Evolutionary conservation across 2,888 invertebrate genomes (phyloP).

Genomic region (Sinopyrophorus schimmeli): DNA sequence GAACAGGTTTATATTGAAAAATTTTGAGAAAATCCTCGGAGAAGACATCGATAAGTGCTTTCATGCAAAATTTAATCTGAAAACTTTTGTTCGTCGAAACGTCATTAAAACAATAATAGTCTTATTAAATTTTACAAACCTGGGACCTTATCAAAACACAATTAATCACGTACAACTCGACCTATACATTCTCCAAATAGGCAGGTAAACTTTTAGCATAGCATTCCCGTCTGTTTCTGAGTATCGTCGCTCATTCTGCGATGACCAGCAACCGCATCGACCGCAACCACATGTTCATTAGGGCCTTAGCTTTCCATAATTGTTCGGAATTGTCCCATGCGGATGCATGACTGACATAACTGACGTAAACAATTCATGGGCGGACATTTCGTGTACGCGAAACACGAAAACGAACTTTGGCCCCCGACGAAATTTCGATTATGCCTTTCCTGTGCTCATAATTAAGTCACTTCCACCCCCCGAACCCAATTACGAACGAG

Average conservation of each 20-base stretch:
- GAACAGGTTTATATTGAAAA: no score
- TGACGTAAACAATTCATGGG: constrained; percentile 13
- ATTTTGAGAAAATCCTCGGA: no score
- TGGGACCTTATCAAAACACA: no score
- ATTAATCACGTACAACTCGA: constrained; percentile 16
- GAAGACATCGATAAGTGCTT: no score
- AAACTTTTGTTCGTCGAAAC: no score
- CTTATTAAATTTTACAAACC: no score
- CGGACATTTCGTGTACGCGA: constrained; percentile 5
- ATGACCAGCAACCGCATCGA: constrained; percentile 18
- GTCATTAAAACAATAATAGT: no score
- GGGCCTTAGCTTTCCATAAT: constrained; percentile 16
- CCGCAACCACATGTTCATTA: constrained; percentile 27
- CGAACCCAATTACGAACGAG: no score
- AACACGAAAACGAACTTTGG: constrained; percentile 22
- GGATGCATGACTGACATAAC: constrained; percentile 15
- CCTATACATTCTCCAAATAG: constrained; percentile 14
- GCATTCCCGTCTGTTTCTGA: constrained; percentile 21
- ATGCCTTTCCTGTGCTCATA: constrained; percentile 22
- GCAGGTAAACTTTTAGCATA: constrained; percentile 17
- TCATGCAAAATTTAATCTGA: no score
- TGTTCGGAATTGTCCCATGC: constrained; percentile 15
- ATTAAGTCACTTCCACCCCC: no score
- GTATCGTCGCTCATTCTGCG: constrained; percentile 2
- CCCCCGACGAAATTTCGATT: constrained; percentile 21